phyloP scores from a whole-genome alignment of 23 tunicate genomes.

The Halocynthia aurantium region DNA sequence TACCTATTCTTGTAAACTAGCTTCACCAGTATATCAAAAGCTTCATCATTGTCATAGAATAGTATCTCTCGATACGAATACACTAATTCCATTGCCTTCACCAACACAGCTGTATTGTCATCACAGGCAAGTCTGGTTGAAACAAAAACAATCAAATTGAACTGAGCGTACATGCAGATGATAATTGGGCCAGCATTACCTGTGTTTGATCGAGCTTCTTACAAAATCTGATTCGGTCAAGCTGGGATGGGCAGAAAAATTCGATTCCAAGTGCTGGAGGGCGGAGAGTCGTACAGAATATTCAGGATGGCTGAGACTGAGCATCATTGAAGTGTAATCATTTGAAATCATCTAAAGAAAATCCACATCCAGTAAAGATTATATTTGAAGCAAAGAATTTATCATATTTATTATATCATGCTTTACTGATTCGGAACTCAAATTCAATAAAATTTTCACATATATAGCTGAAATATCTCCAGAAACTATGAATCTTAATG shows the following conservation, averaged over 20 bases:
- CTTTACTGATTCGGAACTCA: no score
- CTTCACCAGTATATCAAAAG: background rate
- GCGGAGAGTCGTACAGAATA: background rate
- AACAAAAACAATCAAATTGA: background rate
- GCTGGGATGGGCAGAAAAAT: background rate
- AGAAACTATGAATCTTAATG: no score
- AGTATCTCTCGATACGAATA: background rate
- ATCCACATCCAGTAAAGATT: no score
- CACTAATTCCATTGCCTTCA: background rate
- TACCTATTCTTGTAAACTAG: background rate
- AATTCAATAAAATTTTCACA: no score
- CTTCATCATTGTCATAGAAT: slow-evolving; percentile 2
- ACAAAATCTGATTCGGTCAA: background rate
- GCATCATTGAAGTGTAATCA: background rate
- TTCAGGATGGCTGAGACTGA: background rate
- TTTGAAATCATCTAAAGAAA: no score
- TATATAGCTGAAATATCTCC: no score
- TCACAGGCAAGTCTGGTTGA: slow-evolving; percentile 1
- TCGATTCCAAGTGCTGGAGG: background rate
- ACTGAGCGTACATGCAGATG: background rate
- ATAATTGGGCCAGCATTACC: background rate
- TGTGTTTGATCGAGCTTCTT: background rate
- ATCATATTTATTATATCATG: no score
- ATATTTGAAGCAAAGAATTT: no score
- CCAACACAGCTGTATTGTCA: background rate